Evolutionary conservation across 2,113 vertebrate genomes (phyloP).

Genomic region (Lonchura striata): DNA sequence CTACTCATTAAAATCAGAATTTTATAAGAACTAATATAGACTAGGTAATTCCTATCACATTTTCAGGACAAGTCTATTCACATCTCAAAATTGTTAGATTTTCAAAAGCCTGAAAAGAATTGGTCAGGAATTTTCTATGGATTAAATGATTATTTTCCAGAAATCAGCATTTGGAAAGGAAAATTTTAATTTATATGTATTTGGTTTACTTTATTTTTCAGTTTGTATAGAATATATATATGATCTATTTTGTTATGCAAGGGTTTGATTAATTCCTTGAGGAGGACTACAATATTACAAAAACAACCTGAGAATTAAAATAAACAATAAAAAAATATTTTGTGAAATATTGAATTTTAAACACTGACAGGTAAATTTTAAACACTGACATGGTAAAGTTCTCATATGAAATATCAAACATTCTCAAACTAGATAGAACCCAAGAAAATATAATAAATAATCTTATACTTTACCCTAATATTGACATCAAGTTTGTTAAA

Average conservation of each 20-base stretch:
- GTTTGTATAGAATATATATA: background rate
- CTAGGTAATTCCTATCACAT: background rate
- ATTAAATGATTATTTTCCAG: background rate
- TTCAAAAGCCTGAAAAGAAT: background rate
- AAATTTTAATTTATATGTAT: background rate
- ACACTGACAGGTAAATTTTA: background rate
- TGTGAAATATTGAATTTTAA: background rate
- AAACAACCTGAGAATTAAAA: background rate
- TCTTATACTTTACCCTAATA: background rate
- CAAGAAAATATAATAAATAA: background rate
- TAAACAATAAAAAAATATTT: background rate
- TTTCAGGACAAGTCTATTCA: background rate
- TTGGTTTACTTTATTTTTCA: background rate
- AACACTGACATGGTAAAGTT: background rate
- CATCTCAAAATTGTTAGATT: background rate
- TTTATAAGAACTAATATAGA: background rate
- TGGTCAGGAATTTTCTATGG: background rate
- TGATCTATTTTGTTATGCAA: background rate
- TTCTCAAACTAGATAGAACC: background rate
- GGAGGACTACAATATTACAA: background rate
- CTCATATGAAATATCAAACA: background rate
- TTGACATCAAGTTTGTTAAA: background rate
- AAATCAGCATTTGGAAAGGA: background rate
- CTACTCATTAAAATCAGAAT: background rate
- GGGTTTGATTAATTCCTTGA: background rate